Base-by-base conservation (phyloP, 2,797 vertebrate species). In the Ptychadena robeensis region DNA sequence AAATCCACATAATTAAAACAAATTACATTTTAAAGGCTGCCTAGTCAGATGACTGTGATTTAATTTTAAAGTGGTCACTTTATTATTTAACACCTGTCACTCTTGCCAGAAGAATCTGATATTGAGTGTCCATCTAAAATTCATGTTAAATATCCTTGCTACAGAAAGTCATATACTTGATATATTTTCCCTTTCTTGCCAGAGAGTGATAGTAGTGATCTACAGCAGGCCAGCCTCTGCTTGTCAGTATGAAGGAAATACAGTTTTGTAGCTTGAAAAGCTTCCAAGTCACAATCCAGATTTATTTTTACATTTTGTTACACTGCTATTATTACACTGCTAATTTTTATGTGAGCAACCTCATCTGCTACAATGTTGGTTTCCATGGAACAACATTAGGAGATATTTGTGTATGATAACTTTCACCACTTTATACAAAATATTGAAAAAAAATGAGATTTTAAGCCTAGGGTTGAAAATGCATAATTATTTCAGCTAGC, bases 21-120 rank as follows among this genome's bases (percentile, higher is more conserved):
- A 80, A 68, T 74, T 53, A 48, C 69, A 75, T 68, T 75, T 57
- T n/a, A 31, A 75, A 64, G 27, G 34, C 63, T 70, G 64, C n/a
- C 38, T 15, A 27, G 48, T 69, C 31, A 69, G 82, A 69, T 59
- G 57, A 64, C 38, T 69, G 65, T 61, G 27, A 80, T 80, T 84
- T 73, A 31, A 79, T 79, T 79, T 79, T 64, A 44, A 28, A 73
- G 38, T 61, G 63, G 78, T 44, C 69, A 73, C 73, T 79, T 78
- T 78, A 79, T 83, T 83, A 79, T 78, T 79, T 57, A 73, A 83
- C 69, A 61, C 76, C 57, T 83, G 82, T 80, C 76, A 73, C 44
- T 75, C 38, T n/a, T 74, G 83, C 66, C 73, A 85, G 72, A 61
- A 65, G 65, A 80, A 27, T 65, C 27, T 37, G 34, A 70, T 75